Conservation (phyloP, 2,888 invertebrate species). For the Drosophila monieri region DNA sequence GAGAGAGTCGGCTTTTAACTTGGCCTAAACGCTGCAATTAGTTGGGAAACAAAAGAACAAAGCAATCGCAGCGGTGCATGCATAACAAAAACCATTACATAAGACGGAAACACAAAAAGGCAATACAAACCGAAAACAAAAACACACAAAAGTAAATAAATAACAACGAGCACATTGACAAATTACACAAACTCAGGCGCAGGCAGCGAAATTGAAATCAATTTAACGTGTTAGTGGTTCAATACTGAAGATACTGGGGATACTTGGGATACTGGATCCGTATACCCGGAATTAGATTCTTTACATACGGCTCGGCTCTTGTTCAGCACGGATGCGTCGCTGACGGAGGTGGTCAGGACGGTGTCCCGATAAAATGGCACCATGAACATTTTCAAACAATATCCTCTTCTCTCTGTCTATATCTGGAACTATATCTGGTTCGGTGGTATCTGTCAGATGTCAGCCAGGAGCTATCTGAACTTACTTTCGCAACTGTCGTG, state of each 20-base stretch:
- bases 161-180: conserved; percentile 29
- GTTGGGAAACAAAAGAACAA: conserved; percentile 33
- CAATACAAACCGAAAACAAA: conserved; percentile 18
- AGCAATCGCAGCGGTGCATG: conserved; percentile 45
- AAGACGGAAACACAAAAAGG: conserved; percentile 47
- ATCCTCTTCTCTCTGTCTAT: conserved; percentile 6
- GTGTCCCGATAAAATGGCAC: conserved; percentile 84
- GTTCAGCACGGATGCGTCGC: conserved; percentile 87
- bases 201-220: conserved; percentile 60
- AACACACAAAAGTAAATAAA: conserved; percentile 34
- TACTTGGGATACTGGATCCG: conserved; percentile 10
- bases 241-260: conserved; percentile 8
- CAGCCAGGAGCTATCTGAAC: conserved; percentile 34
- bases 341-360: conserved; percentile 86
- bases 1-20: conserved; percentile 20
- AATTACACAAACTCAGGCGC: conserved; percentile 38
- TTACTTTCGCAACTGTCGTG: conserved; percentile 49
- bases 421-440: conserved; percentile 6
- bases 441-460: conserved; percentile 5
- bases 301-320: conserved; percentile 86
- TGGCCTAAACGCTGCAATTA: conserved; percentile 53
- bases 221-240: conserved; percentile 44
- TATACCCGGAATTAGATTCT: not conserved
- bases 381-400: conserved; percentile 80
- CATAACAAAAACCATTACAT: conserved; percentile 56